Percentiles rank a stretch among this genome's conserved stretches.
Evolutionary conservation across 2,797 vertebrate species (phyloP).

Genomic region (Potorous gilbertii): DNA sequence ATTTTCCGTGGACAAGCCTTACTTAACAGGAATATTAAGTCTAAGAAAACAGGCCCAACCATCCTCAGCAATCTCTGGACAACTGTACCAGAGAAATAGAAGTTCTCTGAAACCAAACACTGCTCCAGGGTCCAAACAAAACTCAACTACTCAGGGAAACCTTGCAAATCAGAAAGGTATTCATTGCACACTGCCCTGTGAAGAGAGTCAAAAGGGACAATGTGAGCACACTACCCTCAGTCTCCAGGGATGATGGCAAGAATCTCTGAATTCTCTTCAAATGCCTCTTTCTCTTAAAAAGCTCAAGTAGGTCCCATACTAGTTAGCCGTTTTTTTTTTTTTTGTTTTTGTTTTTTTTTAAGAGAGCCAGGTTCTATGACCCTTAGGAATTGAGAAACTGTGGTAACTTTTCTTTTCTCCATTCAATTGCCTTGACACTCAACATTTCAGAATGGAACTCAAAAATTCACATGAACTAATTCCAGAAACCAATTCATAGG

Average conservation of each 20-base stretch:
- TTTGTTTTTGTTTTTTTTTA: neutral
- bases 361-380: neutral
- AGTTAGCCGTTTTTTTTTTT: neutral
- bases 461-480: neutral
- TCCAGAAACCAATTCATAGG: neutral
- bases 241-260: conserved; percentile 28
- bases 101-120: neutral
- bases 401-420: neutral
- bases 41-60: neutral
- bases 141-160: neutral
- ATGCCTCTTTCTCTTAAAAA: neutral
- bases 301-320: neutral
- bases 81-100: neutral
- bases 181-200: neutral
- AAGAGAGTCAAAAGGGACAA: conserved; percentile 27
- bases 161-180: neutral
- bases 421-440: neutral
- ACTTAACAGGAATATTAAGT: neutral
- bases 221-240: neutral
- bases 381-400: neutral
- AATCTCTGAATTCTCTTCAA: neutral
- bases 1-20: conserved; percentile 8
- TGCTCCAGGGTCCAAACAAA: neutral
- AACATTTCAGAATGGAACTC: neutral
- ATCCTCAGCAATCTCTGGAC: neutral